These are phyloP conservation scores for Malurus elegans DNA, from an alignment of 2,113 vertebrate species.

Conservation along the genomic window DNA sequence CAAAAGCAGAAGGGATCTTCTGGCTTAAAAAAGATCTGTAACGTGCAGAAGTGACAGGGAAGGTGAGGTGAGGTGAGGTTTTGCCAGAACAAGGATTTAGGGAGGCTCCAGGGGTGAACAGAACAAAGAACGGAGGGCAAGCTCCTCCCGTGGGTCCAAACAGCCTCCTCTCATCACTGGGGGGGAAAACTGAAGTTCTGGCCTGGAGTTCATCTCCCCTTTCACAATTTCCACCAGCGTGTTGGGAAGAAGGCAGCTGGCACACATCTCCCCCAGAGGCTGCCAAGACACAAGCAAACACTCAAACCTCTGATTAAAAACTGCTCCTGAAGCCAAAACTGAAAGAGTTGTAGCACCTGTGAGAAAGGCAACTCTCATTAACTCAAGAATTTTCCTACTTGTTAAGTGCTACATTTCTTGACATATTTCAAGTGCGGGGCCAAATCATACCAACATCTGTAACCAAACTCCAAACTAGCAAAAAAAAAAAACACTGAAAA, in stretches of 20 bases:
- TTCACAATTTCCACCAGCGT: not conserved
- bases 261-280: not conserved
- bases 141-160: not conserved
- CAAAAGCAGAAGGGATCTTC: not conserved
- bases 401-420: not conserved
- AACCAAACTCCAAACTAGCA: not conserved
- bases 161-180: not conserved
- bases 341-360: not conserved
- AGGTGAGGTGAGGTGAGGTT: fast-evolving
- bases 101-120: not conserved
- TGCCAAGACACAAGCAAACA: not conserved
- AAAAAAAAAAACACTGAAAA: not conserved
- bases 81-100: not conserved
- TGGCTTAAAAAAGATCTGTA: fast-evolving
- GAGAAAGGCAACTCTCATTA: not conserved
- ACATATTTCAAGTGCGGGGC: not conserved
- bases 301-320: conserved; percentile 2
- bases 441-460: not conserved
- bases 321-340: not conserved
- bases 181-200: not conserved
- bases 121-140: fast-evolving
- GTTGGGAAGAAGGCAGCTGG: not conserved
- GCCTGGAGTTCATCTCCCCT: not conserved
- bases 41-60: not conserved
- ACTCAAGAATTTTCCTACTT: conserved; percentile 43